Conservation (phyloP, 1,140 invertebrate species). For the Philaenus spumarius region DNA sequence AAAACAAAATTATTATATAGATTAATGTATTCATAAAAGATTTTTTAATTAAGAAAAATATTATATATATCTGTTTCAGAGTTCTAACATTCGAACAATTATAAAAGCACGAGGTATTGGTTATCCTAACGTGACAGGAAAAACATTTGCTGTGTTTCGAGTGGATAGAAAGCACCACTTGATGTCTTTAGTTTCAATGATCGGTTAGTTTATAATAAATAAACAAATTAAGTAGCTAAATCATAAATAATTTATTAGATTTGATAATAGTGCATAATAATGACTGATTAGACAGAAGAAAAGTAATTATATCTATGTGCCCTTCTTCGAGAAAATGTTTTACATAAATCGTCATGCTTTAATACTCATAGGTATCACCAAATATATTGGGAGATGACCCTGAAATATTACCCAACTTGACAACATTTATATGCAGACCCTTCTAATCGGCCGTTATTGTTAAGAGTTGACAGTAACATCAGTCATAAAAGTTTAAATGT, state of each 20-base stretch:
- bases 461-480: no score
- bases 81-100: constrained; percentile 89
- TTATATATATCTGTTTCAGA: constrained; percentile 51
- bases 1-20: no score
- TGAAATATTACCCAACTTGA: no score
- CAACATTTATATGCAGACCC: neutral
- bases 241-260: neutral
- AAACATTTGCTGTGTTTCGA: constrained; percentile 90
- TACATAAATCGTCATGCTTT: neutral
- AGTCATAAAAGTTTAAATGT: no score
- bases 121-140: constrained; percentile 88
- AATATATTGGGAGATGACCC: no score
- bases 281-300: no score
- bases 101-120: constrained; percentile 94
- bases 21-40: no score
- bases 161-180: constrained; percentile 89
- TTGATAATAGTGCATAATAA: no score
- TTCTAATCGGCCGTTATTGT: no score
- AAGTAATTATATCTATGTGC: neutral
- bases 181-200: constrained; percentile 91
- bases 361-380: neutral
- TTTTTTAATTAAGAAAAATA: no score
- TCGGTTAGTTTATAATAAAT: constrained; percentile 45
- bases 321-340: neutral
- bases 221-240: neutral